Evolutionary conservation across 2,888 invertebrate species (phyloP), one percentile per base, ranked within the genome.

Genomic region (Cerceris rybyensis): DNA sequence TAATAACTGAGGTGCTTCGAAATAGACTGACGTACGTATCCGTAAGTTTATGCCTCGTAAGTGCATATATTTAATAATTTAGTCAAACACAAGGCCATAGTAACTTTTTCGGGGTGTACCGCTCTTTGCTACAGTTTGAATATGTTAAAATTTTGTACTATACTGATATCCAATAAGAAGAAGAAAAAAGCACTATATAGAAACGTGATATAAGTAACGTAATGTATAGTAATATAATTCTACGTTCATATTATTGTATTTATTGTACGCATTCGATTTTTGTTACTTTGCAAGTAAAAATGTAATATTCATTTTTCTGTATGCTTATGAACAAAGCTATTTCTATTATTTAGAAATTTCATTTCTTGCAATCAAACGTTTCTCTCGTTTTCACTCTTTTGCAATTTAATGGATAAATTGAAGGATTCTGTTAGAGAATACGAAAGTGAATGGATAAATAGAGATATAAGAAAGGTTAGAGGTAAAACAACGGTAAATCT

Each of bases 51-150:
- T 55, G 17, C 60, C 7, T 7, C 28, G n/a, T n/a, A 50, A 50
- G 7, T 14, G 7, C 9, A 61, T 28, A 8, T 14, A 9, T 50
- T 46, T 41, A 52, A 16, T 54, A 69, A 17, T 39, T 17, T 13
- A 28, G 28, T 2, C 49, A 17, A 63, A 6, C 50, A 43, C n/a
- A 14, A 50, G 52, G 70, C 65, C 46, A 57, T 16, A 13, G 55
- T 54, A 52, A 46, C 0, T 39, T 28, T 55, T 13, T 28, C 41
- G 14, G 42, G 11, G 50, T 54, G 17, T 11, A 52, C 49, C 58
- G 43, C 61, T 16, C 54, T 77, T 77, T 73, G 64, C 72, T 79
- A 82, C 68, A 70, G 28, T 66, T 73, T 75, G 69, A 66, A 82
- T 75, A 75, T 65, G 58, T 72, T 77, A 52, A 58, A 28, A 72